These are phyloP conservation scores for Calycopis cecrops DNA, from an alignment of 1,140 invertebrate genomes.

Conservation along the genomic window DNA sequence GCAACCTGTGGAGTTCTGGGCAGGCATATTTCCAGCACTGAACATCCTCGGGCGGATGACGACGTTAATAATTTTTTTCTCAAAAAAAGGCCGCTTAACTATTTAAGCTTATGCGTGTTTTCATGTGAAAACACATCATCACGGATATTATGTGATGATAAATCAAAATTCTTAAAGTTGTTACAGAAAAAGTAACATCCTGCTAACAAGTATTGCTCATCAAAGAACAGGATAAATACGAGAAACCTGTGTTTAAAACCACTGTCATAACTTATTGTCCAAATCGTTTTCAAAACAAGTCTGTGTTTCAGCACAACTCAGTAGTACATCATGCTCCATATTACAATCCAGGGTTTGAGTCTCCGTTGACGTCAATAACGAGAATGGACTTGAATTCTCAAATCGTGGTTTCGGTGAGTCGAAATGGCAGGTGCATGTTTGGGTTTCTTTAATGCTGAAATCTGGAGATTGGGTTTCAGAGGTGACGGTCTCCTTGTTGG, in stretches of 20 bases:
- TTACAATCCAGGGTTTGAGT: slow-evolving; percentile 47
- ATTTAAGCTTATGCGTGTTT: too few species aligned
- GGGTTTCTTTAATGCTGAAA: slow-evolving; percentile 58
- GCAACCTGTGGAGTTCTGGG: too few species aligned
- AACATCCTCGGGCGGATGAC: too few species aligned
- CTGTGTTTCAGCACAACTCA: slow-evolving; percentile 43
- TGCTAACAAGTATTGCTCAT: too few species aligned
- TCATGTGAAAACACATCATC: too few species aligned
- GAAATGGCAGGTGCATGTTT: slow-evolving; percentile 52
- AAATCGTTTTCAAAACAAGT: slow-evolving; percentile 44
- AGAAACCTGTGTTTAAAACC: slow-evolving; percentile 23
- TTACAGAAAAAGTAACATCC: too few species aligned
- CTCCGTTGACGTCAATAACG: slow-evolving; percentile 44
- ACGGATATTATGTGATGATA: too few species aligned
- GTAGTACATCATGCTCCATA: slow-evolving; percentile 36
- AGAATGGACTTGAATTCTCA: slow-evolving; percentile 35
- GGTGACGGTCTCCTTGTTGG: slow-evolving; percentile 49
- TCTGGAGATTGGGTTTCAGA: slow-evolving; percentile 50
- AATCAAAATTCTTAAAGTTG: too few species aligned
- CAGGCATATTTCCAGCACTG: too few species aligned
- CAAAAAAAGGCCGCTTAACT: too few species aligned
- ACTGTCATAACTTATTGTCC: slow-evolving; percentile 36
- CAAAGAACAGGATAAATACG: neutral
- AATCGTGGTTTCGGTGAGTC: slow-evolving; percentile 38
- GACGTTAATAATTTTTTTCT: too few species aligned